Conservation (phyloP, 2,113 vertebrate genomes). For the Limanda limanda region DNA sequence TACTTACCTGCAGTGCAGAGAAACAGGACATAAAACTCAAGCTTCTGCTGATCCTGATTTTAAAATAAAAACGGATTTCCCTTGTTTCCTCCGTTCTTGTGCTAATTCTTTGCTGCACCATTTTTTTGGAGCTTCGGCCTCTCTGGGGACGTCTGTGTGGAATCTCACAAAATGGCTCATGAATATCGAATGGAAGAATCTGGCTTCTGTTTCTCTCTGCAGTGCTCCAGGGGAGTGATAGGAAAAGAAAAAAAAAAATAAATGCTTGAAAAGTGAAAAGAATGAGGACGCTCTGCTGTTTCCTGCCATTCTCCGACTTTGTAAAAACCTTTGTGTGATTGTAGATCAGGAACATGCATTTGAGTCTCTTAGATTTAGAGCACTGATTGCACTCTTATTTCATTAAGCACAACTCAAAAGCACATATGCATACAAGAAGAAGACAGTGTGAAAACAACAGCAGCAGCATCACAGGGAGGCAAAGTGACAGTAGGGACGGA, state of each 20-base stretch:
- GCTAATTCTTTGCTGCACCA: slow-evolving; percentile 6
- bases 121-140: neutral
- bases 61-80: slow-evolving; percentile 21
- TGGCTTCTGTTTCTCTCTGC: slow-evolving; percentile 13
- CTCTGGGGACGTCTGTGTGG: slow-evolving; percentile 16
- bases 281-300: slow-evolving; percentile 16
- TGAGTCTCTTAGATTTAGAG: slow-evolving; percentile 58
- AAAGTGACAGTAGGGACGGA: neutral
- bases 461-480: neutral
- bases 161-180: slow-evolving; percentile 21
- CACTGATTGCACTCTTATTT: slow-evolving; percentile 71
- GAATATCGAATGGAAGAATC: slow-evolving; percentile 22
- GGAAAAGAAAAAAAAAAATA: neutral
- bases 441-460: neutral
- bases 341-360: slow-evolving; percentile 57
- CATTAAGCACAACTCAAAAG: slow-evolving; percentile 78
- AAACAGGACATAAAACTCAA: neutral
- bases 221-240: slow-evolving; percentile 5
- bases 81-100: neutral
- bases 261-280: neutral
- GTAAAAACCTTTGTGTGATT: slow-evolving; percentile 55
- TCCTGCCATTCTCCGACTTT: slow-evolving; percentile 36
- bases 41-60: neutral
- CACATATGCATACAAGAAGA: slow-evolving; percentile 57
- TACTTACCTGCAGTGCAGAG: neutral